Base-by-base conservation (phyloP, 2,113 vertebrate genomes). In the Labrus mixtus region DNA sequence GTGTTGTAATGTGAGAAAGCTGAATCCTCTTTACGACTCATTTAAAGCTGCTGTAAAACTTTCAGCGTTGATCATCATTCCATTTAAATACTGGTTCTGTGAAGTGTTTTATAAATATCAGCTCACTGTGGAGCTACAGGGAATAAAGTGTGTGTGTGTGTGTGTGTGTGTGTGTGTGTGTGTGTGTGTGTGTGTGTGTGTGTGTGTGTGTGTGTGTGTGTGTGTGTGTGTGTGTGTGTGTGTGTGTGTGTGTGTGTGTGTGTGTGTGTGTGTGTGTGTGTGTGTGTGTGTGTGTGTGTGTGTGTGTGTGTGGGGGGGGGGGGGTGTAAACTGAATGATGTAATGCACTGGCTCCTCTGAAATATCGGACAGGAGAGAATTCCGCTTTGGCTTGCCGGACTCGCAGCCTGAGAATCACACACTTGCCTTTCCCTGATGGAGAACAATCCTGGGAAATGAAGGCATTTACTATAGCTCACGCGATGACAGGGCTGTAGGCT, bases 381-480 rank as follows among this genome's bases (percentile, higher is more conserved):
- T 82, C 45, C 56, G 55, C 45, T 72, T 64, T 59, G 60, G 62
- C 64, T 78, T 22, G 58, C 53, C 39, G 43, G 56, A 37, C 43
- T 33, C 60, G 1, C 55, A 73, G 87, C 88, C 79, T 84, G 86
- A 87, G 64, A 85, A 87, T 81, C 71, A 61, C 64, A 61, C 56
- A 19, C 33, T 62, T 46, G 51, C 69, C 33, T 77, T 66, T 75
- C 58, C 33, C 60, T 20, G 58, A 46, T 41, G 2, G 16, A 81
- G 68, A 91, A 91, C 90, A 91, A 90, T 90, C 89, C 76, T 81
- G 83, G 88, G 89, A 91, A 92, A 83, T 48, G 22, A 22, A 66
- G 73, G 72, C 76, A 78, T 86, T 89, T 70, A 76, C 39, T 58
- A 41, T 8, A 59, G 76, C 80, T 87, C 84, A 79, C 17, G n/a